phyloP scores from a whole-genome alignment of 2,113 vertebrate genomes.

The Daboia siamensis region DNA sequence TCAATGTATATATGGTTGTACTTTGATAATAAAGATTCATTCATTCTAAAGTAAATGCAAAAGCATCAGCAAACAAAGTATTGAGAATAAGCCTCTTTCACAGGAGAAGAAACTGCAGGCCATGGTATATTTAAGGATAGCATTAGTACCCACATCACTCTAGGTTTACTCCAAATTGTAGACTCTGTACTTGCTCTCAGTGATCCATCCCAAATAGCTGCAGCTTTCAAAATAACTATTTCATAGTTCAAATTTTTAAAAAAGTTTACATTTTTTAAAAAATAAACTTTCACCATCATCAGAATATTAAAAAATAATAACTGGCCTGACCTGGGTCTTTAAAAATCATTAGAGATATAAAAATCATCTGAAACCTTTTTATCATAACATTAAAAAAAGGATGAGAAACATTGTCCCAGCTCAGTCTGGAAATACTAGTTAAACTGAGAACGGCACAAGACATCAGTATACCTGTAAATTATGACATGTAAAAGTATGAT shows the following conservation, averaged over 20 bases:
- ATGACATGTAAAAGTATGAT: not conserved
- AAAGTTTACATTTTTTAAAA: not conserved
- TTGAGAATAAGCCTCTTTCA: not conserved
- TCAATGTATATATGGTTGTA: too few species aligned
- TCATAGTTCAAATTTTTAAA: not conserved
- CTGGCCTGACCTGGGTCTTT: not conserved
- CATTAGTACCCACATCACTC: not conserved
- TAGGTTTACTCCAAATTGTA: not conserved
- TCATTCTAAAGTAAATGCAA: not conserved
- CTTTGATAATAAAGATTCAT: too few species aligned
- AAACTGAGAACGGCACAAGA: conserved; percentile 52
- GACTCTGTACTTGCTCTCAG: not conserved
- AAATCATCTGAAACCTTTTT: not conserved
- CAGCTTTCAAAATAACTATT: not conserved
- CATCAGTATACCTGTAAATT: conserved; percentile 2
- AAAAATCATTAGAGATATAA: not conserved
- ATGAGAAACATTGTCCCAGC: too few species aligned
- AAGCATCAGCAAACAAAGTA: not conserved
- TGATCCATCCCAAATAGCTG: not conserved
- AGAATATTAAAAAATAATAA: not conserved
- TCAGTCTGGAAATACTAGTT: conserved; percentile 19
- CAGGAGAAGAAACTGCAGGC: not conserved
- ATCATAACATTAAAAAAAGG: not conserved
- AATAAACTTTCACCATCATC: conserved; percentile 24
- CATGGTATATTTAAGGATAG: not conserved